These are phyloP conservation scores for Hylaea fasciaria DNA, from an alignment of 2,888 invertebrate genomes.

Conservation along the genomic window DNA sequence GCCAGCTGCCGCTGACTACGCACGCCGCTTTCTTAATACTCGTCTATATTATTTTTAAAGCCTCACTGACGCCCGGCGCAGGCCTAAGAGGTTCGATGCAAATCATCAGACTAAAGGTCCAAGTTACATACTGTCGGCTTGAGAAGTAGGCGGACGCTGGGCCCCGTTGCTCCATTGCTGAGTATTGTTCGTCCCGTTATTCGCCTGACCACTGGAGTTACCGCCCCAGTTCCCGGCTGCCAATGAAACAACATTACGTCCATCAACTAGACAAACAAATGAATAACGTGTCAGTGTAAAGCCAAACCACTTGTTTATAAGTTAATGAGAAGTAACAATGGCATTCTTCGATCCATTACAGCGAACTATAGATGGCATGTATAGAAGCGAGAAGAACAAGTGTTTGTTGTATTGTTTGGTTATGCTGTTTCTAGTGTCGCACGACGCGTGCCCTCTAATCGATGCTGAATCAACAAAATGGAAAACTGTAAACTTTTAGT, in stretches of 20 bases:
- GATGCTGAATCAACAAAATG: no score
- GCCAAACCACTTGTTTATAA: conserved; percentile 18
- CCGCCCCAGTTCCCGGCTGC: conserved; percentile 82
- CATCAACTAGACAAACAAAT: conserved; percentile 28
- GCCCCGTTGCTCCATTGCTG: conserved; percentile 81
- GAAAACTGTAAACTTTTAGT: no score
- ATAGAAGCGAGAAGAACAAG: conserved; percentile 12
- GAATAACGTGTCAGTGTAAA: conserved; percentile 6
- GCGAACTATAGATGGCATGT: conserved; percentile 13
- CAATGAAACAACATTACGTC: conserved; percentile 48
- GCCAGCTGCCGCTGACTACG: not conserved
- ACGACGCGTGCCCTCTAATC: no score
- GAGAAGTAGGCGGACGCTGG: conserved; percentile 81
- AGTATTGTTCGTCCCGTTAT: conserved; percentile 77
- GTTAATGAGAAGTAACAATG: conserved; percentile 20
- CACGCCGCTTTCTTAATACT: not conserved
- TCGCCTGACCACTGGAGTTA: conserved; percentile 75
- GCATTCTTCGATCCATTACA: conserved; percentile 18
- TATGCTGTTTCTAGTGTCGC: no score
- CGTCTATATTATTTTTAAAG: no score
- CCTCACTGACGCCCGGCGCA: no score
- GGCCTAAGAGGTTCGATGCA: not conserved
- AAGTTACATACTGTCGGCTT: conserved; percentile 78
- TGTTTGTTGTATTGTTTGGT: conserved; percentile 3
- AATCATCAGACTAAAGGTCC: not conserved